Conservation (phyloP, 2,888 invertebrate species). For the Amblyteles armatorius region DNA sequence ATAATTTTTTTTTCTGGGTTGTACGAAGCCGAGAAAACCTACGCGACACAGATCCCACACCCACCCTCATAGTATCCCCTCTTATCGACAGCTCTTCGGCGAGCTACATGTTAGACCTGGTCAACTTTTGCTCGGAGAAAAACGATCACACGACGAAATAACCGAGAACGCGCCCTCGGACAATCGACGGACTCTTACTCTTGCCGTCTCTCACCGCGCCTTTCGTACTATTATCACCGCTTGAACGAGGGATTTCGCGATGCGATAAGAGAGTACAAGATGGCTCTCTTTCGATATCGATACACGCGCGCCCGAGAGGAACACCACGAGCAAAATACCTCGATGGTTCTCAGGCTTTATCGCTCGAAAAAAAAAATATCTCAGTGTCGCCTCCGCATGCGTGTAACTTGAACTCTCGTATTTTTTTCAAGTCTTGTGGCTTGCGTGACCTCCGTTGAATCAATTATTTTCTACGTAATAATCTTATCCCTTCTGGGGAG, state of each 20-base stretch:
- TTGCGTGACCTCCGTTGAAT: neutral
- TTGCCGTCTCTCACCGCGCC: neutral
- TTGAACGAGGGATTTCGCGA: constrained; percentile 38
- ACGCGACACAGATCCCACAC: neutral
- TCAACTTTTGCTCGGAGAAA: constrained; percentile 29
- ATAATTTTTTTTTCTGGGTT: no score
- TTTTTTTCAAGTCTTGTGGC: neutral
- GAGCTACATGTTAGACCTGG: constrained; percentile 11
- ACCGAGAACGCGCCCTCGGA: constrained; percentile 12
- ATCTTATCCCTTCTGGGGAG: neutral
- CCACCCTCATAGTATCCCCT: constrained; percentile 8
- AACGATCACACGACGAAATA: constrained; percentile 38
- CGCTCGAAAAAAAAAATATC: neutral
- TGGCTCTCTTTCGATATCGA: constrained; percentile 40
- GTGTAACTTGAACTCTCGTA: neutral
- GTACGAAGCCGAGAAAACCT: neutral
- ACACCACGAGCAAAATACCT: constrained; percentile 33
- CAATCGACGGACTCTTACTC: constrained; percentile 32
- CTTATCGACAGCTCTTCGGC: constrained; percentile 33
- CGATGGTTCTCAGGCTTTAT: constrained; percentile 36
- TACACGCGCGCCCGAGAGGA: constrained; percentile 28
- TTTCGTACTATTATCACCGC: constrained; percentile 33
- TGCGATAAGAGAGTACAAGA: constrained; percentile 41
- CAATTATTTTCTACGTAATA: neutral
- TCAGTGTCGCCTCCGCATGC: constrained; percentile 3